Evolutionary conservation across 35 echinoderm and acorn worm genomes (phyloP).

Genomic region (Nesometra sesokonis): DNA sequence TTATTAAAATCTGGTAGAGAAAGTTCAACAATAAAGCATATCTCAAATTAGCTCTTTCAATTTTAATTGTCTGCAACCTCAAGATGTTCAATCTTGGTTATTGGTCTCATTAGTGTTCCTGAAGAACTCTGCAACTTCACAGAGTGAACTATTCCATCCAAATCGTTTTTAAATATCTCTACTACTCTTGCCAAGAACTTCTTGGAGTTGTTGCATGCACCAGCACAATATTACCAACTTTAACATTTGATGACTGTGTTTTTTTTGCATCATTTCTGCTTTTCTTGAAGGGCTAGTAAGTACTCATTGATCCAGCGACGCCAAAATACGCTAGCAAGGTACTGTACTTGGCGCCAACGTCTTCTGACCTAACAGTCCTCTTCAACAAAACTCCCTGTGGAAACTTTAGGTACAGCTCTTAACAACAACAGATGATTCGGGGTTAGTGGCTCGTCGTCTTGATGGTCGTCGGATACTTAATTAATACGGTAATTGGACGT

Average conservation of each 20-base stretch:
- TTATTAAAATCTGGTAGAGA: too few species aligned
- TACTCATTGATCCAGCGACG: conserved; percentile 39
- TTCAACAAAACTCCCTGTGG: conserved; percentile 30
- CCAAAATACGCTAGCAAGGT: conserved; percentile 43
- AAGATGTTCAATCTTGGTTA: too few species aligned
- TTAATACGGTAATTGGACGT: not conserved
- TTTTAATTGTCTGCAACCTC: too few species aligned
- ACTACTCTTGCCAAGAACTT: too few species aligned
- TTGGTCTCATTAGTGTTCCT: too few species aligned
- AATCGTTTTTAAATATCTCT: too few species aligned
- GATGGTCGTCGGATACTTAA: not conserved
- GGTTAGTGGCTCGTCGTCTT: conserved; percentile 4
- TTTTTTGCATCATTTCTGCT: conserved; percentile 23
- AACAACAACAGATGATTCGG: conserved; percentile 61
- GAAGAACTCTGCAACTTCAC: too few species aligned
- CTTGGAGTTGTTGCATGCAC: not conserved
- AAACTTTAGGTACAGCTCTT: not conserved
- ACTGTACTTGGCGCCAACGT: conserved; percentile 39
- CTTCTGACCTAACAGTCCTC: conserved; percentile 18
- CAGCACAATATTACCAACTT: conserved; percentile 6
- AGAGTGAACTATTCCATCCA: too few species aligned
- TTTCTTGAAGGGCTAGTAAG: conserved; percentile 24
- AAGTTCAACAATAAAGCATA: too few species aligned
- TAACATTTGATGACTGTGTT: conserved; percentile 9
- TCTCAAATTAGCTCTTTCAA: too few species aligned